Base-by-base conservation (phyloP, 1,140 invertebrate species). In the Drosophila mayri region DNA sequence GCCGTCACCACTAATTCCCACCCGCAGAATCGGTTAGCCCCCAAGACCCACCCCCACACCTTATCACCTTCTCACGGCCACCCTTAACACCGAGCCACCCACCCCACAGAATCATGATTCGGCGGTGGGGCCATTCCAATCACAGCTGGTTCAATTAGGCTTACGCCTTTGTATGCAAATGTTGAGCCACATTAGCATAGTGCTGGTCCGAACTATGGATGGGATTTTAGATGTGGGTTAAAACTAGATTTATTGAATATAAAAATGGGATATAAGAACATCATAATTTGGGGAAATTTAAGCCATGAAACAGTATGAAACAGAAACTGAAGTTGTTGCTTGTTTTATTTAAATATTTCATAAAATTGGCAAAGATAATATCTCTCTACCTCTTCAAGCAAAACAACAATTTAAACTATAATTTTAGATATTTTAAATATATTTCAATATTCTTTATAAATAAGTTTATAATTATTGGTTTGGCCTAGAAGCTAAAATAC, bases 131-230 rank as follows among this genome's bases (percentile, higher is more conserved):
- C 46, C 70, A 43, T 59, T 18, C 74, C 62, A 61, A 77, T 77
- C 74, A 49, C 74, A 68, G 84, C 37, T 65, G 63, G 71, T 79
- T 76, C 83, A 88, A 87, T 87, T 87, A 87, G 80, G 84, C 80
- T 88, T 87, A 88, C 65, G 76, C 52, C 52, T 71, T 64, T 44
- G 49, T 64, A 86, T 87, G 84, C 84, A 83, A 87, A 87, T 87
- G 57, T 46, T 77, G 50, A 62, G 52, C 68, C 52, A 72, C 20
- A 72, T 70, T 67, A 67, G 66, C 66, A 70, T 70, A 70, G 47
- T 44, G 46, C 62, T 25, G 47, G 22, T 46, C 32, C 11, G 38
- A 70, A 70, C 66, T 67, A 67, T 67, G 62, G 62, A 49, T 67
- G 28, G 10, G 46, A 66, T 67, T 64, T 64, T 30, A 54, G 25